Conservation (phyloP, 1,140 invertebrate genomes). For the Platorchestia sp. region DNA sequence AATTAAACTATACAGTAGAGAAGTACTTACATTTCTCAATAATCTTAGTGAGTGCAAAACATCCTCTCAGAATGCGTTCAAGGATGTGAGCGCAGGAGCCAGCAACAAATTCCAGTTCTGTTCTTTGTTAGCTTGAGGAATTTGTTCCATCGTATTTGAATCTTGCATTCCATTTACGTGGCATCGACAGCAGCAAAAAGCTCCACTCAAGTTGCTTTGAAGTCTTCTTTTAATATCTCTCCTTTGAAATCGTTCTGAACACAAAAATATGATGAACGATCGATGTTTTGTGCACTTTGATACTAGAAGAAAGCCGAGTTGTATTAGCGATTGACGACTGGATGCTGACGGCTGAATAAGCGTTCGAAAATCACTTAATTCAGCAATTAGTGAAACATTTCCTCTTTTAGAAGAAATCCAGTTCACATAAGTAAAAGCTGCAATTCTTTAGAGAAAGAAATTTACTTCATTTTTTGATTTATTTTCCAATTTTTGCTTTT, state of each 20-base stretch:
- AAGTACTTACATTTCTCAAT: no score
- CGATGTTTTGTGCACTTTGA: neutral
- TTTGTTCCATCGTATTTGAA: neutral
- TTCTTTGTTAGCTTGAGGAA: neutral
- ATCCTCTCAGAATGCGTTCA: no score
- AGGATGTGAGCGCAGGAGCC: neutral
- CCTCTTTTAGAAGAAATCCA: neutral
- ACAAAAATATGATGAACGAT: no score
- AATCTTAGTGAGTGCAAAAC: no score
- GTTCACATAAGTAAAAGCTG: neutral
- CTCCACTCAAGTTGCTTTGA: no score
- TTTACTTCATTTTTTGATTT: neutral
- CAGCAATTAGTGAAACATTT: neutral
- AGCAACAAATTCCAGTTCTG: neutral
- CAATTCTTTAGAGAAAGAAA: neutral
- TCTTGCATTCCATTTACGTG: neutral
- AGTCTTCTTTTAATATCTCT: no score
- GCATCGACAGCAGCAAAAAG: no score
- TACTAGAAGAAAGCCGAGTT: neutral
- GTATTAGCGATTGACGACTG: neutral
- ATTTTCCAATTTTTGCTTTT: neutral
- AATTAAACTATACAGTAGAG: no score
- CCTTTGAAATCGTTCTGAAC: no score
- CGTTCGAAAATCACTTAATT: neutral
- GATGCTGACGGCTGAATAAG: neutral